These are phyloP conservation scores for Salarias fasciatus DNA, from an alignment of 2,797 vertebrate species.

Conservation along the genomic window DNA sequence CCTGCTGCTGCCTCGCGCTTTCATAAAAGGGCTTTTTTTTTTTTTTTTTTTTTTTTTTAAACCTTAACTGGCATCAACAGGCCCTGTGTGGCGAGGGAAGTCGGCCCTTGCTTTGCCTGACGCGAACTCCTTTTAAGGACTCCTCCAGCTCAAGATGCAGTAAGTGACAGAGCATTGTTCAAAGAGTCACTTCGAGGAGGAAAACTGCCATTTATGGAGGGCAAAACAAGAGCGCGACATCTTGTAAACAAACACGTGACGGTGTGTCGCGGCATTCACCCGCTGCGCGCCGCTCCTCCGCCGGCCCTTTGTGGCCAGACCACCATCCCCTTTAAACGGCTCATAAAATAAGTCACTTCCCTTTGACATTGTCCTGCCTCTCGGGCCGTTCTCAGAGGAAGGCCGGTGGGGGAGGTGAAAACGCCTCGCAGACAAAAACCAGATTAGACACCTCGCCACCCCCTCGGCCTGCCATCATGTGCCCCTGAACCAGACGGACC, in stretches of 20 bases:
- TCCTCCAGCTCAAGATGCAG: constrained; percentile 47
- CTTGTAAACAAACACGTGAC: constrained; percentile 77
- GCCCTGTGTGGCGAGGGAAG: constrained; percentile 40
- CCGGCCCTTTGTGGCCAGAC: constrained; percentile 65
- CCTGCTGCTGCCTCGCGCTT: constrained; percentile 27
- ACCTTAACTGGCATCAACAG: constrained; percentile 39
- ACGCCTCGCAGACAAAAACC: constrained; percentile 79
- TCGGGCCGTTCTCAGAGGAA: constrained; percentile 73
- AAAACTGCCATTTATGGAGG: constrained; percentile 62
- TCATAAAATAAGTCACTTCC: constrained; percentile 85
- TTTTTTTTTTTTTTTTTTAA: too few relatives aligned
- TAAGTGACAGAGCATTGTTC: constrained; percentile 43
- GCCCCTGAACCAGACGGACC: constrained; percentile 75
- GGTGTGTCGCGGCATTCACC: constrained; percentile 69
- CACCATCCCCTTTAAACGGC: constrained; percentile 76
- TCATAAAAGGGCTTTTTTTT: constrained; percentile 11
- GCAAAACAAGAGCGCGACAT: constrained; percentile 65
- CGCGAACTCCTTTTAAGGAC: constrained; percentile 35
- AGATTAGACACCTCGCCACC: constrained; percentile 81
- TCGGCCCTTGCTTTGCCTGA: not conserved
- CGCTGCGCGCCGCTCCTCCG: constrained; percentile 37
- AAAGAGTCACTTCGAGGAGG: constrained; percentile 51
- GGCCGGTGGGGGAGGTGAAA: constrained; percentile 71
- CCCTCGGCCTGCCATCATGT: constrained; percentile 80
- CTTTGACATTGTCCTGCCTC: constrained; percentile 78